Evolutionary conservation across 2,113 vertebrate genomes (phyloP), one percentile per base, ranked within the genome.

Genomic region (Hepsetus odoe): DNA sequence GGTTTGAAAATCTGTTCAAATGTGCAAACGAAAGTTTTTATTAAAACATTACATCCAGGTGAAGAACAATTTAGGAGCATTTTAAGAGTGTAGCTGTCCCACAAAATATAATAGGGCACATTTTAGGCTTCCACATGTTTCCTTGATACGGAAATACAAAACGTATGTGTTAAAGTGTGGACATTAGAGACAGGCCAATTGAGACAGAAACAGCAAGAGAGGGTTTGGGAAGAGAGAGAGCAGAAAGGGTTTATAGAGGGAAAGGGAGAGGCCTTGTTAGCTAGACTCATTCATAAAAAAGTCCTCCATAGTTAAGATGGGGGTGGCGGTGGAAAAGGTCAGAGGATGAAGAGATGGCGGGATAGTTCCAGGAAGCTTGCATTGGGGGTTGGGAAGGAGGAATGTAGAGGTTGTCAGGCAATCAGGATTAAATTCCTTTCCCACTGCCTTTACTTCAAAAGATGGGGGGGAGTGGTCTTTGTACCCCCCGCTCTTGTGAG

Each of bases 251-350:
- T 87, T 87, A 53, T 71, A 24, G 33, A 72, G 77, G 68, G 68
- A 64, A 46, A 72, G 66, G 61, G 71, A 56, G 74, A 38, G 65
- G 74, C 58, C 35, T 76, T 74, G 69, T 76, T 79, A 71, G 68
- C 42, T 1, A 55, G 66, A 72, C 83, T 86, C 79, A 85, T 85
- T 83, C 81, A 85, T 76, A 83, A 85, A 83, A 81, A 83, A 64
- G 82, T 24, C n/a, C 44, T 81, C 5, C 49, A 75, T 85, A 69
- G 82, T 66, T 44, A 49, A 77, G 65, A 56, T 56, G 53, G 78
- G 35, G 13, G 42, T n/a, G 62, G 62, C 38, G 40, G 80, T 69
- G 55, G 67, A 38, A 71, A 46, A 81, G 70, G 76, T 80, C 73
- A 81, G 74, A 66, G 79, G 76, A 74, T 79, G 59, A 78, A 83